Evolutionary conservation across 1,140 invertebrate species (phyloP).

Genomic region (Oncopeltus fasciatus): DNA sequence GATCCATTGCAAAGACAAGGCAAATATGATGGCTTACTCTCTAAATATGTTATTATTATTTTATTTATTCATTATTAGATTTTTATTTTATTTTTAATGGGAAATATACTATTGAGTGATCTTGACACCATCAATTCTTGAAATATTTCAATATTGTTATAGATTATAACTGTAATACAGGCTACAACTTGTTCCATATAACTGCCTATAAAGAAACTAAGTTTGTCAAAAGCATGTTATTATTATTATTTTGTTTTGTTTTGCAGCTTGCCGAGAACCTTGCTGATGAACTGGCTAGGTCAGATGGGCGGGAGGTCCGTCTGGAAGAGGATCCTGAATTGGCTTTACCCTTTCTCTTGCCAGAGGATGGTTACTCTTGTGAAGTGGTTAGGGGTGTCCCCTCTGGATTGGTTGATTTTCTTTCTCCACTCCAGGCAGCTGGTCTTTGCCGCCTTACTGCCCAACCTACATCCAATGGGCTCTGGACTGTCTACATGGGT

Average conservation of each 20-base stretch:
- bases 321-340: constrained; percentile 75
- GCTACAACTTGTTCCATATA: no score
- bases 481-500: constrained; percentile 89
- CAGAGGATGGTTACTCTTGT: constrained; percentile 95
- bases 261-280: constrained; percentile 72
- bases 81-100: no score
- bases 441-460: constrained; percentile 77
- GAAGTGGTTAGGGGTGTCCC: constrained; percentile 88
- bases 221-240: no score
- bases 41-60: no score
- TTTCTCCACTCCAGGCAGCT: constrained; percentile 70
- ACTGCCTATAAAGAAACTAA: no score
- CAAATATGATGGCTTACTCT: no score
- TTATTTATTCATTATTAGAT: no score
- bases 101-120: no score
- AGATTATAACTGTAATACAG: no score
- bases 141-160: no score
- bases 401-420: constrained; percentile 70
- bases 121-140: no score
- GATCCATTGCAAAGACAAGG: no score
- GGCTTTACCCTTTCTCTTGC: constrained; percentile 77
- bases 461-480: constrained; percentile 77
- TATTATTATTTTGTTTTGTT: neutral
- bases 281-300: constrained; percentile 77
- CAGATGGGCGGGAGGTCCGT: constrained; percentile 73